These are phyloP conservation scores for Caerostris extrusa DNA, from an alignment of 1,140 invertebrate genomes.

Conservation along the genomic window DNA sequence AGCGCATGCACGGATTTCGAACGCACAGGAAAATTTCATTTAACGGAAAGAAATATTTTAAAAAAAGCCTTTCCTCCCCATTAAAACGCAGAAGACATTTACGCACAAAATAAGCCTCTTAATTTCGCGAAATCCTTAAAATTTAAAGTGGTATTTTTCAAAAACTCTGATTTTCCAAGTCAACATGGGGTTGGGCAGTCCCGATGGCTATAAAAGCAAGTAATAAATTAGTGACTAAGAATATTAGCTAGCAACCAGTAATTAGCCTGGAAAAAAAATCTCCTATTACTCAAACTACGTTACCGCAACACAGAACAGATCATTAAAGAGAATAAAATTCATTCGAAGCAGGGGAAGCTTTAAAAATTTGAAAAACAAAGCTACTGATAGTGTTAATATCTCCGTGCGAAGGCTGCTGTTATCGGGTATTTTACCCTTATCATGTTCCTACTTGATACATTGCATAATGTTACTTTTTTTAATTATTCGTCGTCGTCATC, in stretches of 20 bases:
- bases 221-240: slow-evolving; percentile 22
- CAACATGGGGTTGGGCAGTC: background rate
- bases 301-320: slow-evolving; percentile 30
- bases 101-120: slow-evolving; percentile 3
- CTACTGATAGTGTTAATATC: slow-evolving; percentile 36
- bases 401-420: background rate
- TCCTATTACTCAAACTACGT: slow-evolving; percentile 16
- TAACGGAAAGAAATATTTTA: background rate
- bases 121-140: slow-evolving; percentile 13
- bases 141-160: background rate
- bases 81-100: background rate
- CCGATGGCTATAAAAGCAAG: background rate
- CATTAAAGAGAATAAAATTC: slow-evolving; percentile 34
- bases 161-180: background rate
- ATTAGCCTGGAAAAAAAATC: background rate
- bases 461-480: slow-evolving; percentile 31
- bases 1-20: background rate
- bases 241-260: slow-evolving; percentile 13
- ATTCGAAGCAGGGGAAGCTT: background rate
- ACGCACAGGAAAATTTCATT: background rate
- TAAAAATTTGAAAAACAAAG: slow-evolving; percentile 40
- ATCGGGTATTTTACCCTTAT: background rate
- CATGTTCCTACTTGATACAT: slow-evolving; percentile 5
- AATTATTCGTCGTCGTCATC: slow-evolving; percentile 14
- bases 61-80: background rate